phyloP scores from a whole-genome alignment of 1,140 invertebrate genomes.

The Conus ventricosus region DNA sequence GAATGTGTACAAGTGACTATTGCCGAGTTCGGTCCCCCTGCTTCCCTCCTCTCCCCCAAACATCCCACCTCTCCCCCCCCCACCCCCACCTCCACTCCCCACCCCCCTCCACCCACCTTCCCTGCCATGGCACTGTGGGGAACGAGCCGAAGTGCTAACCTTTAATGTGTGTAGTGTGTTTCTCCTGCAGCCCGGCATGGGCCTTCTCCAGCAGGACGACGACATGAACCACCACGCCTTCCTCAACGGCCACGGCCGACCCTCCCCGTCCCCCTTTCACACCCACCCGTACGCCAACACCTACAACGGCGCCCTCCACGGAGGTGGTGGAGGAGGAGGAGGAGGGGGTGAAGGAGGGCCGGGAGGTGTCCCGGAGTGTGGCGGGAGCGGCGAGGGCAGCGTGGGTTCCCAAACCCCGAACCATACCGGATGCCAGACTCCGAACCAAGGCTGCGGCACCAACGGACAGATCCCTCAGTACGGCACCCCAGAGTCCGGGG shows the following conservation, averaged over 20 bases:
- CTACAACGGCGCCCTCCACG: neutral
- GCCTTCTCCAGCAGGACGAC: neutral
- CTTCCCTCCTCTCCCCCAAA: too few species aligned
- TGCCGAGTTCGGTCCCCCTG: too few species aligned
- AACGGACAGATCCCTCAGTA: neutral
- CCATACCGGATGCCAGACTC: neutral
- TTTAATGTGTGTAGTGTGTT: neutral
- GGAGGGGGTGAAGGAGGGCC: neutral
- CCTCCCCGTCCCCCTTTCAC: constrained; percentile 23
- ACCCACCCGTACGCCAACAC: neutral
- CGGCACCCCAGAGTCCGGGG: neutral
- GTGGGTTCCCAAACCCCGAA: neutral
- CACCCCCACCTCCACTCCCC: too few species aligned
- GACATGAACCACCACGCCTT: neutral
- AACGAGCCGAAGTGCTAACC: neutral
- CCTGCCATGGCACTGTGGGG: too few species aligned
- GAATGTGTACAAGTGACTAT: too few species aligned
- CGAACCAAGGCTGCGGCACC: neutral
- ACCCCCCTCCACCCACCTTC: too few species aligned
- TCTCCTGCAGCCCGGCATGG: neutral
- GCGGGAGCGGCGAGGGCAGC: neutral
- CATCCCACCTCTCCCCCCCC: too few species aligned
- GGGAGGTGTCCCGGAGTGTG: too few species aligned
- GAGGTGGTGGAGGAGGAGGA: too few species aligned
- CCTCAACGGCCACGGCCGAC: neutral